Evolutionary conservation across 2,797 vertebrate genomes (phyloP).

Genomic region (Myotis myotis): DNA sequence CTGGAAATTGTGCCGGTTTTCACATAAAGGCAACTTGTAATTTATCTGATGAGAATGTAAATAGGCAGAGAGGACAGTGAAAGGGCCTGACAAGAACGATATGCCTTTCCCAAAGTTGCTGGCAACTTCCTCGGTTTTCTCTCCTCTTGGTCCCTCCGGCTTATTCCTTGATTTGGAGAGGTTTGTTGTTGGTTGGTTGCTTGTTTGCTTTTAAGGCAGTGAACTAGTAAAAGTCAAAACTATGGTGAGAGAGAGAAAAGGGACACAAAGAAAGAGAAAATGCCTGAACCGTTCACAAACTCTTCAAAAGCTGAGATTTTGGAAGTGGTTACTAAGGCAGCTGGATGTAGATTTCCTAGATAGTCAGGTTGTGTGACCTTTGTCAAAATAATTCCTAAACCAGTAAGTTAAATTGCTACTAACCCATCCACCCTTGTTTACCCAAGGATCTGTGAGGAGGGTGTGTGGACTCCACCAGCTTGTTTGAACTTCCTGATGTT

Average conservation of each 20-base stretch:
- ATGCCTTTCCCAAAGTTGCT: not conserved
- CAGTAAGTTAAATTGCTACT: not conserved
- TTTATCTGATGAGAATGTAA: not conserved
- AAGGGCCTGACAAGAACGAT: not conserved
- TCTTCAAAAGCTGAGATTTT: not conserved
- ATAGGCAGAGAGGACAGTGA: not conserved
- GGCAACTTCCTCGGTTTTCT: not conserved
- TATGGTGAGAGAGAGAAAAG: not conserved
- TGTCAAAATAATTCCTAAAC: slow-evolving; percentile 43
- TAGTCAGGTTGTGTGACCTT: not conserved
- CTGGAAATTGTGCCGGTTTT: not conserved
- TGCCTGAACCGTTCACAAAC: not conserved
- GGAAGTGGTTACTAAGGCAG: not conserved
- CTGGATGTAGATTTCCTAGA: slow-evolving; percentile 17
- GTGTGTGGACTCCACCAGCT: slow-evolving; percentile 16
- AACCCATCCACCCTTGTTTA: slow-evolving; percentile 42
- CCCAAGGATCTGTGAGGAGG: not conserved
- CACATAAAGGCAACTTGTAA: not conserved
- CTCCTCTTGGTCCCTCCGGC: not conserved
- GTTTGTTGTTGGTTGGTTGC: not conserved
- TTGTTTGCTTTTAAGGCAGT: not conserved
- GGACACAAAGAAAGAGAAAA: not conserved
- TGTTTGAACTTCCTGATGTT: slow-evolving; percentile 2
- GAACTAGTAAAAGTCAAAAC: not conserved
- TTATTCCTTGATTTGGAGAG: not conserved